Conservation (phyloP, 2,797 vertebrate genomes). For the Sebastes kiyomatsui region DNA sequence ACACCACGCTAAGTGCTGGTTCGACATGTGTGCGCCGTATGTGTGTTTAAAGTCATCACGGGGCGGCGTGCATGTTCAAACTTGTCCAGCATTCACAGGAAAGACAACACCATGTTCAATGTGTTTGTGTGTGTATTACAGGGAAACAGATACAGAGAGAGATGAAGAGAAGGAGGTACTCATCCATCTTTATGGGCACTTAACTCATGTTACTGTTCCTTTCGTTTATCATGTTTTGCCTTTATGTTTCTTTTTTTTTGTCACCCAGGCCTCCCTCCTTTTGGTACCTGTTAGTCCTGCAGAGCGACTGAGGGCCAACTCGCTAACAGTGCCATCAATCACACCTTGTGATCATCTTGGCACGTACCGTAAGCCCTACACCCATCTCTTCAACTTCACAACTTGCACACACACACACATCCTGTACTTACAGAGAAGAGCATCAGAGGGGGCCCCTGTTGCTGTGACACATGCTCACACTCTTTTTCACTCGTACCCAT, state of each 20-base stretch:
- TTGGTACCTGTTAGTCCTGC: constrained; percentile 35
- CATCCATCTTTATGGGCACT: constrained; percentile 40
- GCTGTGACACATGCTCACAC: constrained; percentile 18
- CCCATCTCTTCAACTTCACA: constrained; percentile 16
- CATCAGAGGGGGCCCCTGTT: constrained; percentile 27
- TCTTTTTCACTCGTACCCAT: constrained; percentile 28
- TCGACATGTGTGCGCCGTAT: constrained; percentile 36
- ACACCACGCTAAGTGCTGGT: constrained; percentile 42
- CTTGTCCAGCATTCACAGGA: constrained; percentile 47
- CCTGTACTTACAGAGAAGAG: constrained; percentile 39
- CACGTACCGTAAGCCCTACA: not conserved
- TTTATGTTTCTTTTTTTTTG: not conserved
- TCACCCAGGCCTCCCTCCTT: not conserved
- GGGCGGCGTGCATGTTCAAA: constrained; percentile 36
- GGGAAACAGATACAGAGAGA: constrained; percentile 5
- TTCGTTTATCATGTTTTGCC: constrained; percentile 14
- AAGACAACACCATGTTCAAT: constrained; percentile 1
- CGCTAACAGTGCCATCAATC: not conserved
- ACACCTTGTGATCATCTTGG: constrained; percentile 22
- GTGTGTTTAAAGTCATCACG: constrained; percentile 29
- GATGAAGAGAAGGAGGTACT: constrained; percentile 11
- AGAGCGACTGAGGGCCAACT: not conserved
- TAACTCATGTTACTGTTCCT: constrained; percentile 34
- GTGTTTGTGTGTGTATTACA: constrained; percentile 3
- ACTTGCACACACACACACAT: constrained; percentile 22